A percentile compares a stretch with the other conserved stretches of the same genome.
phyloP scores from a whole-genome alignment of 2,888 invertebrate species.

The Hypsopygia costalis region DNA sequence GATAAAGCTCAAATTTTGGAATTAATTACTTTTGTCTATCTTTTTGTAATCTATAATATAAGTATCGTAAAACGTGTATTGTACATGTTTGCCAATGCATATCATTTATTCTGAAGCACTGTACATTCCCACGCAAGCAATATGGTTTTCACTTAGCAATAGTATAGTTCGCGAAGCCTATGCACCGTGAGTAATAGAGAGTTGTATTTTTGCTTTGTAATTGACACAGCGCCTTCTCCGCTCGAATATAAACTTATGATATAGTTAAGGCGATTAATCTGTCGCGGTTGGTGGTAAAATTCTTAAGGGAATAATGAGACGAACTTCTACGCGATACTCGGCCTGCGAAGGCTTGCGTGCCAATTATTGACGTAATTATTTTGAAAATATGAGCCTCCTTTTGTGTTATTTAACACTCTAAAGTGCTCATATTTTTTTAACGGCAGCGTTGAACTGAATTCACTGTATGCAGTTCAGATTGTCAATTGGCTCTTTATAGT shows the following conservation, averaged over 20 bases:
- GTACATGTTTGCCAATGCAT: too few species aligned
- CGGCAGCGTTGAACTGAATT: constrained; percentile 43
- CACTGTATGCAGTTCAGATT: constrained; percentile 52
- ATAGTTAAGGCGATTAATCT: constrained; percentile 77
- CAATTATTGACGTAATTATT: constrained; percentile 80
- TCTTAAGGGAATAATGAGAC: constrained; percentile 66
- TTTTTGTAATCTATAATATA: too few species aligned
- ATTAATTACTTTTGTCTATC: too few species aligned
- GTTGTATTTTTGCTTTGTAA: constrained; percentile 69
- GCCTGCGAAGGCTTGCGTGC: constrained; percentile 49
- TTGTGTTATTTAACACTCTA: constrained; percentile 67
- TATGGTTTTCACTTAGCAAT: constrained; percentile 47
- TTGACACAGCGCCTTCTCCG: constrained; percentile 61
- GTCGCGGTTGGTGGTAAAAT: constrained; percentile 76
- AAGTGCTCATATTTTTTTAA: constrained; percentile 67
- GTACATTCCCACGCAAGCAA: constrained; percentile 35
- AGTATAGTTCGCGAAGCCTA: constrained; percentile 26
- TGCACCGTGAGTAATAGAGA: constrained; percentile 61
- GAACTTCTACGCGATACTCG: constrained; percentile 47
- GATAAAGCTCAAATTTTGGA: too few species aligned
- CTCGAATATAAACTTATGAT: constrained; percentile 67
- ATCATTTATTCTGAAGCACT: too few species aligned
- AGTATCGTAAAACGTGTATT: too few species aligned
- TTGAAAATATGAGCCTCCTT: constrained; percentile 72
- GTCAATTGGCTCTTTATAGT: constrained; percentile 62